Conservation (phyloP, 2,888 invertebrate genomes). For the Spodoptera exigua region DNA sequence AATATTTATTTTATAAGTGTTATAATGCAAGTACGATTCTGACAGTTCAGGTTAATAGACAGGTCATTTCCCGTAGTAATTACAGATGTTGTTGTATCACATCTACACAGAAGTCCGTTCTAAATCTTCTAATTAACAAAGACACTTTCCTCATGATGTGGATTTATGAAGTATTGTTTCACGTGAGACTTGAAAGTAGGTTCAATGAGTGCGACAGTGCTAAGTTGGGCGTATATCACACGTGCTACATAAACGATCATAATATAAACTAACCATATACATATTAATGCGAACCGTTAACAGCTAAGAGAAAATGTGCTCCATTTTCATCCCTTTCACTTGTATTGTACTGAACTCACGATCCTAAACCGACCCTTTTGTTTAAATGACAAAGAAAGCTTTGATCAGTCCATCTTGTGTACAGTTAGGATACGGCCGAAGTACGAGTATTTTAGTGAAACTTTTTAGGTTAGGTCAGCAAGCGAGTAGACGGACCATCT, state of each 20-base stretch:
- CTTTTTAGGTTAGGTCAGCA: no score
- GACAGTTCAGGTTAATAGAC: no score
- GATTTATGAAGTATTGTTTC: constrained; percentile 53
- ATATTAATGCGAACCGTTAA: constrained; percentile 17
- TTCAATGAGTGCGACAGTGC: constrained; percentile 40
- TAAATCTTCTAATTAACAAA: constrained; percentile 21
- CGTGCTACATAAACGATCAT: constrained; percentile 54
- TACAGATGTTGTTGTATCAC: neutral
- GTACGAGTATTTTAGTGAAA: no score
- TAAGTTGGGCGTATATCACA: constrained; percentile 51
- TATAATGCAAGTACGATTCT: no score
- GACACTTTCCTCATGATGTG: constrained; percentile 45
- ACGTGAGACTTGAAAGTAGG: constrained; percentile 54
- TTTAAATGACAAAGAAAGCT: constrained; percentile 27
- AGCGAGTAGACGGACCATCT: no score
- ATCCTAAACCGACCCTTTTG: constrained; percentile 29
- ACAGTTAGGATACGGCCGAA: no score
- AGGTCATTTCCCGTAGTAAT: no score
- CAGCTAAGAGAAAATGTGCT: constrained; percentile 47
- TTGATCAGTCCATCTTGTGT: constrained; percentile 12
- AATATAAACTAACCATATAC: constrained; percentile 43
- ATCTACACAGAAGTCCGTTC: neutral
- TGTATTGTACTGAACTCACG: constrained; percentile 35
- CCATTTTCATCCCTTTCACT: constrained; percentile 44
- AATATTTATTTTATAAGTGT: no score